A percentile compares a stretch with the other conserved stretches of the same genome.
These are phyloP conservation scores for Microvelia longipes DNA, from an alignment of 1,140 invertebrate genomes.

Conservation along the genomic window DNA sequence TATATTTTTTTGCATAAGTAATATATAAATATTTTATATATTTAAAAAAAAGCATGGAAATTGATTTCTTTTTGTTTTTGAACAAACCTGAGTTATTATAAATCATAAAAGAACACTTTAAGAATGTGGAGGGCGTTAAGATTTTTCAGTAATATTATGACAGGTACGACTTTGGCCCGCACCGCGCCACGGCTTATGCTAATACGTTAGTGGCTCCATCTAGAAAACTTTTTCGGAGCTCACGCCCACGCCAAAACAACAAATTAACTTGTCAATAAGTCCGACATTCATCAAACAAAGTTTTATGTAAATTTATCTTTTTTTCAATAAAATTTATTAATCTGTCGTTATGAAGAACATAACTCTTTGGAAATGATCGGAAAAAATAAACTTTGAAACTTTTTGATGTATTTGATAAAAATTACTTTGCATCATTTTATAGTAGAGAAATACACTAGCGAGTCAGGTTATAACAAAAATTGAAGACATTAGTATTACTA, in stretches of 20 bases:
- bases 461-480: too few species aligned
- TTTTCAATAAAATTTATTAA: background rate
- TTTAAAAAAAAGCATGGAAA: too few species aligned
- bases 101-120: background rate
- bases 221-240: background rate
- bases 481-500: too few species aligned
- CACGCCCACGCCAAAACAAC: background rate
- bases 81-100: background rate
- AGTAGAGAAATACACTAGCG: too few species aligned
- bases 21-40: too few species aligned
- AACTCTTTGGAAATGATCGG: too few species aligned
- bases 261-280: background rate
- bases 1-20: too few species aligned
- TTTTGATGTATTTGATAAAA: too few species aligned
- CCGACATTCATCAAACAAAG: background rate
- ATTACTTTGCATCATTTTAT: too few species aligned
- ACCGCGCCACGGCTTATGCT: background rate
- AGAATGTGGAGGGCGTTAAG: background rate
- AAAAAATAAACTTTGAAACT: too few species aligned
- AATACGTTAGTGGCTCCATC: background rate
- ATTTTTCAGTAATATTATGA: background rate
- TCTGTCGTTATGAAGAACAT: background rate
- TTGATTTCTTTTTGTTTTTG: background rate
- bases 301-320: background rate
- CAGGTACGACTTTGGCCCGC: background rate